Evolutionary conservation across 2,113 vertebrate genomes (phyloP).

Genomic region (Ornithorhynchus anatinus): DNA sequence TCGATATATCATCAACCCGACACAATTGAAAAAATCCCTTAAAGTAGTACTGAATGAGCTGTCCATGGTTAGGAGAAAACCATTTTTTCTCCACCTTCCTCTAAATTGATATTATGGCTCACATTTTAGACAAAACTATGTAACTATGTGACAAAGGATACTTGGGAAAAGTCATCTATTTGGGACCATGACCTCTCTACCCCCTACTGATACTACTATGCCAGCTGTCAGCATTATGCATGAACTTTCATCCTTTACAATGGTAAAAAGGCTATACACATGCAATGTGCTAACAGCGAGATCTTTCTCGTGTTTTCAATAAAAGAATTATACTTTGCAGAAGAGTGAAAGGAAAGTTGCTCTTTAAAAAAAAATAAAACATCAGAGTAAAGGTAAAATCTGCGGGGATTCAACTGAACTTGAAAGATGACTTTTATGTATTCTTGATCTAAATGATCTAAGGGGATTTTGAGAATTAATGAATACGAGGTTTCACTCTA

Average conservation of each 20-base stretch:
- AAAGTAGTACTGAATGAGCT: too few relatives aligned
- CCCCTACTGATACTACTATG: not conserved
- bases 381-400: conserved; percentile 51
- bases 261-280: conserved; percentile 9
- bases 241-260: conserved; percentile 35
- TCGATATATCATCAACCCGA: too few relatives aligned
- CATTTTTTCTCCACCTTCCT: conserved; percentile 20
- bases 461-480: conserved; percentile 53
- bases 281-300: conserved; percentile 12
- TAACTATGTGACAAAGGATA: conserved; percentile 8
- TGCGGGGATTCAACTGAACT: conserved; percentile 45
- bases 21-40: too few relatives aligned
- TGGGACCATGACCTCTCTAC: conserved; percentile 14
- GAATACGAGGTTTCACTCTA: conserved; percentile 44
- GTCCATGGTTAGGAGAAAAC: too few relatives aligned
- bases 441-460: conserved; percentile 54
- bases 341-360: conserved; percentile 39
- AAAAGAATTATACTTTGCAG: conserved; percentile 52
- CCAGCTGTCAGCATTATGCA: conserved; percentile 6
- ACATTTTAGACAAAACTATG: conserved; percentile 22
- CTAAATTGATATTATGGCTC: conserved; percentile 20
- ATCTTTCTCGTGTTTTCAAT: conserved; percentile 39
- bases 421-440: conserved; percentile 59
- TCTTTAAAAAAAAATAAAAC: conserved; percentile 56
- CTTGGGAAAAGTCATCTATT: conserved; percentile 21